Base-by-base conservation (phyloP, 2,113 vertebrate genomes). In the Chamaetylas fuelleborni region DNA sequence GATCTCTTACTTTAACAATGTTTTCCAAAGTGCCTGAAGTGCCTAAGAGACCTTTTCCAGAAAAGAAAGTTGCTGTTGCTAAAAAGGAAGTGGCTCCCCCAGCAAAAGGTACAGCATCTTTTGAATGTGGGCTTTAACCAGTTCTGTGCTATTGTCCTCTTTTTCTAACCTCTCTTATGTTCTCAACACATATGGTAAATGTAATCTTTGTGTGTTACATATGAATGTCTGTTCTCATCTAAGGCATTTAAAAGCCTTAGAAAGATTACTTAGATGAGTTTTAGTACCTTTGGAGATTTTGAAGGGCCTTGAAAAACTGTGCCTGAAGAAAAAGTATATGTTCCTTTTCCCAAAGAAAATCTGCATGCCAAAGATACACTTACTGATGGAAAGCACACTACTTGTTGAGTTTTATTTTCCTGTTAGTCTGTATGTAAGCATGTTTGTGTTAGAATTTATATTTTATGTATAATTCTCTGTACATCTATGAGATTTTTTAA, bases 1-100 rank as follows among this genome's bases (percentile, higher is more conserved):
- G 25, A 40, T 85, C 42, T 90, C 64, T 92, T 72, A 34, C 93
- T 96, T 95, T 94, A 70, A 92, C 54, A 86, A 96, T 97, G 72
- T 29, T 97, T 86, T 97, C 94, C 97, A 92, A 98, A 98, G 98
- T 98, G 89, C 97, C 97, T 79, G 98, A 98, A 82, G 97, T 96
- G 65, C 97, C 97, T 67, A 98, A 98, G 97, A 98, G 98, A 92
- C 97, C 96, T 77, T 92, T 94, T 66, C 98, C 97, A 92, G 98
- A 98, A 84, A 98, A 98, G 97, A 98, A 97, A 92, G 96, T 98
- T 76, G 94, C 97, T 33, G 67, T 89, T 70, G 96, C 95, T 81
- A 98, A 97, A 93, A 98, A 98, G 83, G 97, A 98, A 65, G 94
- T 93, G 47, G n/a, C 89, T 38, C 92, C 94, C 45, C 95, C 98